Evolutionary conservation across 2,113 vertebrate species (phyloP).

Genomic region (Aramus guarauna): DNA sequence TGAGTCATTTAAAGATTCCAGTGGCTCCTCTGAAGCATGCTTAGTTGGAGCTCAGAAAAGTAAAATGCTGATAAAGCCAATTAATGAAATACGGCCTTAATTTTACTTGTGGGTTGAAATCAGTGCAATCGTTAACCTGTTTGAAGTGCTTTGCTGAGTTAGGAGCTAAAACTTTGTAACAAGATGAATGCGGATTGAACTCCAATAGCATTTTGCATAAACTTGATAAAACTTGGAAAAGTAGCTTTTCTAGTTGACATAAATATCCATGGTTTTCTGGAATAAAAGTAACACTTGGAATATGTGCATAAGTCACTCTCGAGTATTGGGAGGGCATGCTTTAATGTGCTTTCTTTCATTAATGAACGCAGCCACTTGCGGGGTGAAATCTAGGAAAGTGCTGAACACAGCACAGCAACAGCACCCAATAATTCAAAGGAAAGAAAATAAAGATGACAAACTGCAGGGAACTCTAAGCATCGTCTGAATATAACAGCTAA

Average conservation of each 20-base stretch:
- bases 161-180: not conserved
- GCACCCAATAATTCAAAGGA: not conserved
- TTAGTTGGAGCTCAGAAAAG: not conserved
- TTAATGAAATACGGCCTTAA: slow-evolving; percentile 9
- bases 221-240: not conserved
- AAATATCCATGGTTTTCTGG: not conserved
- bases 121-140: slow-evolving; percentile 35
- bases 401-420: not conserved
- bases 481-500: not conserved
- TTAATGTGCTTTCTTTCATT: not conserved
- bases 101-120: slow-evolving; percentile 25
- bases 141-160: slow-evolving; percentile 33
- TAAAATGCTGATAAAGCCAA: not conserved
- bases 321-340: not conserved
- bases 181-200: slow-evolving; percentile 6
- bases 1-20: not conserved
- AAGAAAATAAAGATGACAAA: not conserved
- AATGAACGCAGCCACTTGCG: fast-evolving
- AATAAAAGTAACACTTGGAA: not conserved
- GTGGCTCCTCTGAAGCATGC: not conserved
- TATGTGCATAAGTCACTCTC: not conserved
- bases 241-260: not conserved
- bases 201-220: not conserved
- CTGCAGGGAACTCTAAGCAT: not conserved
- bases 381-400: not conserved